Conservation (phyloP, 1,140 invertebrate species). For the Cecropterus lyciades region DNA sequence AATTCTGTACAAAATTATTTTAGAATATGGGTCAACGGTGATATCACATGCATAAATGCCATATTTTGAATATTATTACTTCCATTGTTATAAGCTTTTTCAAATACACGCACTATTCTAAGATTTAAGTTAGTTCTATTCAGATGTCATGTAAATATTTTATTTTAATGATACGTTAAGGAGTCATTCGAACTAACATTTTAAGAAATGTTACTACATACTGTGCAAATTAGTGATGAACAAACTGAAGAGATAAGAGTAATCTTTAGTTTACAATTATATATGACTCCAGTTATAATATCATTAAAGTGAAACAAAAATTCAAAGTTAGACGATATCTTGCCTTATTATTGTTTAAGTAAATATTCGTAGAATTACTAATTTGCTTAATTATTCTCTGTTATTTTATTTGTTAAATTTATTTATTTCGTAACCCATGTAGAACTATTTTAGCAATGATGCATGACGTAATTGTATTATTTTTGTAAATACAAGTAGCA, state of each 20-base stretch:
- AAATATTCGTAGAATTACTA: conserved; percentile 23
- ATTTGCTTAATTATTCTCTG: conserved; percentile 18
- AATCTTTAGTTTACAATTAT: too few relatives aligned
- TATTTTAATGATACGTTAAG: conserved; percentile 2
- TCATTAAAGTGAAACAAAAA: conserved; percentile 6
- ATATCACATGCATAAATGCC: conserved; percentile 49
- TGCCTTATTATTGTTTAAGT: conserved; percentile 33
- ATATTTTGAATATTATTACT: conserved; percentile 37
- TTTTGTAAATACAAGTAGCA: conserved; percentile 30
- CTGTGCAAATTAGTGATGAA: too few relatives aligned
- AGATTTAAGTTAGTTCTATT: background rate
- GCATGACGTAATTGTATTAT: conserved; percentile 29
- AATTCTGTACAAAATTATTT: conserved; percentile 59
- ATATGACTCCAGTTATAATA: background rate
- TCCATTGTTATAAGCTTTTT: background rate
- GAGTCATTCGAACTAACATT: background rate
- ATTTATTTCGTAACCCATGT: conserved; percentile 28
- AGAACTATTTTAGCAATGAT: conserved; percentile 10
- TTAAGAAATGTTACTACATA: too few relatives aligned
- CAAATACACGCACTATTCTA: background rate
- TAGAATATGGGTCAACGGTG: conserved; percentile 46
- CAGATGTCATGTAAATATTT: background rate
- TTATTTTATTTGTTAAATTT: conserved; percentile 26
- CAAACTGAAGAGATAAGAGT: too few relatives aligned
- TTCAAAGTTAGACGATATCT: conserved; percentile 27